Evolutionary conservation across 2,888 invertebrate genomes (phyloP).

Genomic region (Yponomeuta plumbellus): DNA sequence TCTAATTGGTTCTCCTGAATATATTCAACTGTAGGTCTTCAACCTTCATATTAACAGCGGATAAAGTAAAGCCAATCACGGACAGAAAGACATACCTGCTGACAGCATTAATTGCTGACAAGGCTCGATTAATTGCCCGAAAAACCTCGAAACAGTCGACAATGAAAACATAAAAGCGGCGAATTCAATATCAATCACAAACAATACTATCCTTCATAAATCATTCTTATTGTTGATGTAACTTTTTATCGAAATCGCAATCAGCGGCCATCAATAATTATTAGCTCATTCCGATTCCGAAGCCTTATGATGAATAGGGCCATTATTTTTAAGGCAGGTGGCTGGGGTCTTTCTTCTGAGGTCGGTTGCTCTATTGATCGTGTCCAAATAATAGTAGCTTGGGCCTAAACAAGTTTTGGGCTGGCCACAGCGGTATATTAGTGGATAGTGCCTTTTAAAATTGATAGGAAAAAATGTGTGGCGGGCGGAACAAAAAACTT

Average conservation of each 20-base stretch:
- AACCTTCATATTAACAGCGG: too few species aligned
- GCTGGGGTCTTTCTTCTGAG: background rate
- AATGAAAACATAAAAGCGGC: slow-evolving; percentile 23
- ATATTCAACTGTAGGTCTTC: too few species aligned
- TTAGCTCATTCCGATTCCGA: background rate
- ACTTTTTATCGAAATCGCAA: background rate
- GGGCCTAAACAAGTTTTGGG: background rate
- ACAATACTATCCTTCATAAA: background rate
- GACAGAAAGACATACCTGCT: too few species aligned
- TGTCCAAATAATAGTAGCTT: background rate
- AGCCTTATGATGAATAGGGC: background rate
- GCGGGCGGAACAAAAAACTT: background rate
- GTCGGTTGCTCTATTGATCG: background rate
- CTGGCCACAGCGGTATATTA: background rate
- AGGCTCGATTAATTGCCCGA: too few species aligned
- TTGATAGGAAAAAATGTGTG: background rate
- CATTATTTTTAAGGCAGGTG: background rate
- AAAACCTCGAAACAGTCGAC: slow-evolving; percentile 29
- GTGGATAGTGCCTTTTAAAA: background rate
- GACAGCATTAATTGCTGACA: too few species aligned
- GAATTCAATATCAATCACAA: background rate
- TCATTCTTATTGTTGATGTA: background rate
- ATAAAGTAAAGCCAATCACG: too few species aligned
- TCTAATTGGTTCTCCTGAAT: too few species aligned
- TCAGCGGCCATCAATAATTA: background rate